Evolutionary conservation across 2,888 invertebrate species (phyloP).

Genomic region (Schizotus pectinicornis): DNA sequence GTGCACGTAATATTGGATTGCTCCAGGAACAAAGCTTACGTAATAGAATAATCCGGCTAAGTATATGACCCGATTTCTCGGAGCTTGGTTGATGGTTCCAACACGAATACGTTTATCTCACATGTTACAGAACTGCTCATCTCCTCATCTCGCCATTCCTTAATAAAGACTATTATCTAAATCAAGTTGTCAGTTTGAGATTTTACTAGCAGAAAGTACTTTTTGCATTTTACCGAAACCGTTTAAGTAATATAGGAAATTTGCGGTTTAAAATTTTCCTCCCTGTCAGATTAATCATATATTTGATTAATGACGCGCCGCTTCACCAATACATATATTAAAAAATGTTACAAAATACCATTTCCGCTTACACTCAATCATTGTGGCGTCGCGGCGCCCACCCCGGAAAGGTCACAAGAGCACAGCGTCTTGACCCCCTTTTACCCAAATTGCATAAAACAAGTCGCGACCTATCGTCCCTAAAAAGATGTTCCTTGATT

Average conservation of each 20-base stretch:
- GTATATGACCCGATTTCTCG: slow-evolving; percentile 11
- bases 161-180: slow-evolving; percentile 34
- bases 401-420: too few relatives aligned
- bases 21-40: background rate
- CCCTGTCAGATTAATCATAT: background rate
- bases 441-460: too few relatives aligned
- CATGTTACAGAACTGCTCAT: slow-evolving; percentile 32
- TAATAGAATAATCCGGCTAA: slow-evolving; percentile 13
- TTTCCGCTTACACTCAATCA: too few relatives aligned
- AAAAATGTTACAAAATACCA: too few relatives aligned
- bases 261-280: background rate
- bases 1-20: too few relatives aligned
- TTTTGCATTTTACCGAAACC: slow-evolving; percentile 13
- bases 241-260: slow-evolving; percentile 9
- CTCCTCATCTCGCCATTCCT: slow-evolving; percentile 30
- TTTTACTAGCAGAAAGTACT: slow-evolving; percentile 24
- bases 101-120: slow-evolving; percentile 36
- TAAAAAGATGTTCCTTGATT: too few relatives aligned
- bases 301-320: too few relatives aligned
- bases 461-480: too few relatives aligned
- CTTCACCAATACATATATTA: too few relatives aligned
- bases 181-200: slow-evolving; percentile 28
- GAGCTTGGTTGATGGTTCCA: slow-evolving; percentile 12
- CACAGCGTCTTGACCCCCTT: too few relatives aligned
- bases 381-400: too few relatives aligned